These are phyloP conservation scores for Anguilla pacifica DNA, from an alignment of 2,797 vertebrate genomes.

Conservation along the genomic window DNA sequence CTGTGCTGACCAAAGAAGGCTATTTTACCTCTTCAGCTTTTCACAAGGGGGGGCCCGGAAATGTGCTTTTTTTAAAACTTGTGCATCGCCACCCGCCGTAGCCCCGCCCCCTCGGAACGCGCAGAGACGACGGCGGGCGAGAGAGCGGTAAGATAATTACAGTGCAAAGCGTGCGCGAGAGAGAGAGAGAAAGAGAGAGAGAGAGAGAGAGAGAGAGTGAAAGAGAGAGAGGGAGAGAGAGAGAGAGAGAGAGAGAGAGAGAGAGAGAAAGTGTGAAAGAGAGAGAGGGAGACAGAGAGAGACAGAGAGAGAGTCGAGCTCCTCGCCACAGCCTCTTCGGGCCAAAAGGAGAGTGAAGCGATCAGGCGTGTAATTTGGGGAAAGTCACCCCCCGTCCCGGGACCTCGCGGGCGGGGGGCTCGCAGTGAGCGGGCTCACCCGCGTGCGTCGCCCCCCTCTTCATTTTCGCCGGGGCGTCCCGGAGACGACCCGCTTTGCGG, in stretches of 20 bases:
- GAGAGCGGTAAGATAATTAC: constrained; percentile 65
- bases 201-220: too few species aligned
- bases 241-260: too few species aligned
- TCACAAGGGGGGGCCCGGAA: background rate
- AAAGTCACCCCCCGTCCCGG: background rate
- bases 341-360: constrained; percentile 38
- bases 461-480: background rate
- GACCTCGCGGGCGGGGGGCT: background rate
- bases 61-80: background rate
- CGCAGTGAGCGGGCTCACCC: background rate
- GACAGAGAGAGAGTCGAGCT: constrained; percentile 4
- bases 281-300: too few species aligned
- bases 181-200: too few species aligned
- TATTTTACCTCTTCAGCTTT: too few species aligned
- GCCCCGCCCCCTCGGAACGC: background rate
- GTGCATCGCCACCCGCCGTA: background rate
- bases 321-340: background rate
- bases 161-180: constrained; percentile 71
- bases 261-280: too few species aligned
- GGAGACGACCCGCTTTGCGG: constrained; percentile 38
- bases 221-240: too few species aligned
- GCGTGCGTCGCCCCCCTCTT: background rate
- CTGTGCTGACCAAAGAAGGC: too few species aligned
- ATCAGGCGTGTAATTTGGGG: constrained; percentile 52
- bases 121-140: constrained; percentile 54